Evolutionary conservation across 2,113 vertebrate genomes (phyloP), one percentile per base, ranked within the genome.

Genomic region (Amia ocellicauda): DNA sequence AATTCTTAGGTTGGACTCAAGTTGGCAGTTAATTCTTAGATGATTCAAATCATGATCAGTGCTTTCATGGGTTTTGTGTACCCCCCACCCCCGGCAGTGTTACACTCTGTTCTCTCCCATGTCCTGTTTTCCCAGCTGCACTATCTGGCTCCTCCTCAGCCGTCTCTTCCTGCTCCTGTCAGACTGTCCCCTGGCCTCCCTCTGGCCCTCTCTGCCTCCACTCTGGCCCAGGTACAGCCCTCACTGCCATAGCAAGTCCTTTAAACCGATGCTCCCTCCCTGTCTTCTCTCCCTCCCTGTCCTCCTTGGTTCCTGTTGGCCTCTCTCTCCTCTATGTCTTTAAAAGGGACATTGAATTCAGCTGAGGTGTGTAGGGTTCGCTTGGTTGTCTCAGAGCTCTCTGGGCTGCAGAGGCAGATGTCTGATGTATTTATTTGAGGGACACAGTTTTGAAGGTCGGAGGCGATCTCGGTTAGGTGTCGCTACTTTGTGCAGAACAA

Each of bases 111-210:
- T 22, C 47, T 47, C 54, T 36, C 9, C 28, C 41, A 23, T n/a
- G n/a, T n/a, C 40, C 3, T 27, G 59, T 58, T 23, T 2, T 60
- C 19, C 10, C 41, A 85, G 86, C 78, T 77, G 31, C 75, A 81
- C 36, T 77, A 69, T 71, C 59, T 78, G 69, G 74, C 66, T 45
- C 62, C 84, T 65, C 74, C 80, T 40, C 69, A 81, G 72, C 63
- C 31, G 72, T 29, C 66, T 68, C 28, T 88, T n/a, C n/a, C n/a
- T n/a, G n/a, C 89, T 67, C 88, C 88, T 65, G 23, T 90, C 77
- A 79, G 73, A 77, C 76, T 90, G 1, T 87, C 87, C 43, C 23
- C 80, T 49, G 76, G 88, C 83, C 89, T 86, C 75, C 88, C 88
- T 57, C 87, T 86, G 55, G 85, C 88, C 69, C 66, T 88, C 41